Conservation (phyloP, 2,888 invertebrate species). For the Ceriagrion tenellum region DNA sequence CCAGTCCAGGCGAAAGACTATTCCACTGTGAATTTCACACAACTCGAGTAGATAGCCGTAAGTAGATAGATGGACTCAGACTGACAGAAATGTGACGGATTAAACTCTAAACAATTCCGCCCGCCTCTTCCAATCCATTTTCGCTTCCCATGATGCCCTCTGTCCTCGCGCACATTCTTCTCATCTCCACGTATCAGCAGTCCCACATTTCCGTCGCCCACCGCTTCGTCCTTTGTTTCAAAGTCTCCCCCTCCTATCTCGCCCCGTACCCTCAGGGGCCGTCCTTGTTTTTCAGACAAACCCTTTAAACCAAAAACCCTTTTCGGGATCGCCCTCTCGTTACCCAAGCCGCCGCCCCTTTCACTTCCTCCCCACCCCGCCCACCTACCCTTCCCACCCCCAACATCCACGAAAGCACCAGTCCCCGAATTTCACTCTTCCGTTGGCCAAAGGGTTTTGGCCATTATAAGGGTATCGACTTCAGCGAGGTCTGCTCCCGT, state of each 20-base stretch:
- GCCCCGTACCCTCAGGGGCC: neutral
- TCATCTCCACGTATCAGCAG: neutral
- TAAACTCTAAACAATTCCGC: neutral
- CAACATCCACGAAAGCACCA: neutral
- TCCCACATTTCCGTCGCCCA: neutral
- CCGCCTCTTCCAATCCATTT: neutral
- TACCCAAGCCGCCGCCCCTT: neutral
- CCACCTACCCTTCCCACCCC: neutral
- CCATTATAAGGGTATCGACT: constrained; percentile 26
- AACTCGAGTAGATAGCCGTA: no score
- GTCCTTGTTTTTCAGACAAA: neutral
- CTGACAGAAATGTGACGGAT: no score
- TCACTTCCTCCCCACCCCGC: neutral
- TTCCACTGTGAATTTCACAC: no score
- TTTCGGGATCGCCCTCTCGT: constrained; percentile 1
- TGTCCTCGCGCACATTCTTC: neutral
- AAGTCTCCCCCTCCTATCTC: neutral
- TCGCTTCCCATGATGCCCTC: neutral
- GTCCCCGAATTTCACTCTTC: neutral
- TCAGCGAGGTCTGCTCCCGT: neutral
- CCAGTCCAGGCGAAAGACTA: no score
- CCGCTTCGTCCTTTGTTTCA: neutral
- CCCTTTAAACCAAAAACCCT: neutral
- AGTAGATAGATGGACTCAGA: no score
- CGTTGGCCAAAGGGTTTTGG: neutral